Percentiles rank a stretch among this genome's conserved stretches.
These are phyloP conservation scores for Ooceraea biroi DNA, from an alignment of 1,140 invertebrate species.

Conservation along the genomic window DNA sequence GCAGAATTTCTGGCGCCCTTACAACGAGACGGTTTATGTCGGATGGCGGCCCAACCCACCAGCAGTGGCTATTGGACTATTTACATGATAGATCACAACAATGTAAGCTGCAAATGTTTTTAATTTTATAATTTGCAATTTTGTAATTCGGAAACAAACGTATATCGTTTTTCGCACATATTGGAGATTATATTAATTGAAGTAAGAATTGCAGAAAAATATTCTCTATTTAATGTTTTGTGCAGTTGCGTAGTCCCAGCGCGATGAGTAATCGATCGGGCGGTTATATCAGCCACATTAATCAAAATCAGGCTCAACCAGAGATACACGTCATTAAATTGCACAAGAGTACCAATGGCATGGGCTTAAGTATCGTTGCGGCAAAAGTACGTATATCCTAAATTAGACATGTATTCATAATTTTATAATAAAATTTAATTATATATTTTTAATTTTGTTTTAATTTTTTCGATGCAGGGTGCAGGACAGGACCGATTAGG, in stretches of 20 bases:
- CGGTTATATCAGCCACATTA: conserved; percentile 82
- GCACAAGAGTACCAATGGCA: conserved; percentile 96
- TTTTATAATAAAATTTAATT: conserved; percentile 1
- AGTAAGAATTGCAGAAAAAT: conserved; percentile 11
- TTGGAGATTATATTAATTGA: background rate
- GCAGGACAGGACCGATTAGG: conserved; percentile 96
- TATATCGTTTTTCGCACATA: background rate
- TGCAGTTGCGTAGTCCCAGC: conserved; percentile 89
- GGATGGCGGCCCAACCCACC: conserved; percentile 95
- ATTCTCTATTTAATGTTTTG: conserved; percentile 65
- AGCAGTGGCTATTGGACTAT: conserved; percentile 98
- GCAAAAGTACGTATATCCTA: conserved; percentile 90
- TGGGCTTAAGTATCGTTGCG: conserved; percentile 97
- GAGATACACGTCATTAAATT: conserved; percentile 95
- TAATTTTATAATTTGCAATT: background rate
- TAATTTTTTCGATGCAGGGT: conserved; percentile 88
- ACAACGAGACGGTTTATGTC: conserved; percentile 94
- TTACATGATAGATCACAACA: conserved; percentile 92
- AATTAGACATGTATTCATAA: background rate
- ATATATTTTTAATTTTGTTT: conserved; percentile 8
- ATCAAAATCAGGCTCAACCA: conserved; percentile 86
- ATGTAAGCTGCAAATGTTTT: conserved; percentile 79
- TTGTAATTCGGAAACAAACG: background rate
- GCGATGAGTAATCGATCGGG: conserved; percentile 88
- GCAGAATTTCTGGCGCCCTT: conserved; percentile 96